These are phyloP conservation scores for Macrostomum cliftonense DNA, from an alignment of 2,888 invertebrate genomes.

Conservation along the genomic window DNA sequence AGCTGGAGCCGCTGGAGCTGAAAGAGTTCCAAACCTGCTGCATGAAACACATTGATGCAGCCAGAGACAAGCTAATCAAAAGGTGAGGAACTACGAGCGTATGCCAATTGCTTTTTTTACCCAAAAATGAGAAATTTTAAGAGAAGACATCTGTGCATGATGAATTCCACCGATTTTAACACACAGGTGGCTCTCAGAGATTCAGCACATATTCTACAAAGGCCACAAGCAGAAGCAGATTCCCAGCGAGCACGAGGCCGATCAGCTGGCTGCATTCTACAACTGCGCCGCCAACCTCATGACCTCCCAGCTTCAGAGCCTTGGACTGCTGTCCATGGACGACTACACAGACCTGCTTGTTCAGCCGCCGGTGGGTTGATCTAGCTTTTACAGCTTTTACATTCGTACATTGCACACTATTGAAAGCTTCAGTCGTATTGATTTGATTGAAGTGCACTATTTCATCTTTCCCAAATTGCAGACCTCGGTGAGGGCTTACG, in stretches of 20 bases:
- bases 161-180: too few species aligned
- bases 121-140: too few species aligned
- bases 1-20: conserved; percentile 49
- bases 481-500: conserved; percentile 32
- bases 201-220: conserved; percentile 37
- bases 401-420: too few species aligned
- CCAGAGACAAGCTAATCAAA: conserved; percentile 48
- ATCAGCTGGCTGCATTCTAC: conserved; percentile 56
- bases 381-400: too few species aligned
- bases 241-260: conserved; percentile 41
- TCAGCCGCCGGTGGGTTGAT: conserved; percentile 45
- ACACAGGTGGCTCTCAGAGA: conserved; percentile 34
- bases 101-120: too few species aligned
- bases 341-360: conserved; percentile 58
- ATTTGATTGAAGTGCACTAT: too few species aligned
- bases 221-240: conserved; percentile 37
- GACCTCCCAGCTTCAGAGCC: conserved; percentile 64
- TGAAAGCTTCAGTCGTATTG: too few species aligned
- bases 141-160: too few species aligned
- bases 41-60: conserved; percentile 48
- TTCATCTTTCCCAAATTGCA: too few species aligned
- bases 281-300: conserved; percentile 66
- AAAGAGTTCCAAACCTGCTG: conserved; percentile 45
- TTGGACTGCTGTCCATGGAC: conserved; percentile 58
- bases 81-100: conserved; percentile 41